Conservation (phyloP, 2,888 invertebrate species). For the Belgica antarctica region DNA sequence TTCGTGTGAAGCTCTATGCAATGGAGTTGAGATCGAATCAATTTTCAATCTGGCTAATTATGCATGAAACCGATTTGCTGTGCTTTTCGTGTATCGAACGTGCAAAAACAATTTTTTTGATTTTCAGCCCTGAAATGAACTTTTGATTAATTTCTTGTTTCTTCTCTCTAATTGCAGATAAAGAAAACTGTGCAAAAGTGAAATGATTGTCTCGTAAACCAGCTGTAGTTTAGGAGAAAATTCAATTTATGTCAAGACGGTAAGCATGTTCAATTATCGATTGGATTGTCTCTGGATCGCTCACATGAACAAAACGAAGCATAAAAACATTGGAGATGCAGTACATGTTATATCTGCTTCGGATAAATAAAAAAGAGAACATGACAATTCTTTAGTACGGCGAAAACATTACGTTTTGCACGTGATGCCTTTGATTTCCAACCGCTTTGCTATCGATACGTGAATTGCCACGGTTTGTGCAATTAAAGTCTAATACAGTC, state of each 20-base stretch:
- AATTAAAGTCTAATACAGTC: too few relatives aligned
- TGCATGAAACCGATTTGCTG: not conserved
- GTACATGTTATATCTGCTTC: not conserved
- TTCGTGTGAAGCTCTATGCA: too few relatives aligned
- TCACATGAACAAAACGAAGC: not conserved
- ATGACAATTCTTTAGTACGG: not conserved
- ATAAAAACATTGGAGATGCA: not conserved
- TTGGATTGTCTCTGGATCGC: not conserved
- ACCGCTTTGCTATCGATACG: not conserved
- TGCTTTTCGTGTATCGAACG: not conserved
- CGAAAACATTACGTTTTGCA: constrained; percentile 30
- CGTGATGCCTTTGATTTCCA: constrained; percentile 20
- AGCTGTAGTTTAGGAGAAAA: constrained; percentile 24
- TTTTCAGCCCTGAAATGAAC: not conserved
- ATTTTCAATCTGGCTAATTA: not conserved
- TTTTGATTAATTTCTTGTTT: not conserved
- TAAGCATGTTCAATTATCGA: constrained; percentile 20
- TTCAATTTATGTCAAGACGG: constrained; percentile 27
- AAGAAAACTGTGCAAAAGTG: not conserved
- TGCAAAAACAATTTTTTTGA: not conserved
- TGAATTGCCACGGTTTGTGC: not conserved
- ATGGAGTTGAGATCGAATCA: not conserved
- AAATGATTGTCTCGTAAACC: constrained; percentile 17
- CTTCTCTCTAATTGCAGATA: not conserved
- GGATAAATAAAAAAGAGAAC: not conserved